Base-by-base conservation (phyloP, 2,797 vertebrate species). In the Anas flavirostris region DNA sequence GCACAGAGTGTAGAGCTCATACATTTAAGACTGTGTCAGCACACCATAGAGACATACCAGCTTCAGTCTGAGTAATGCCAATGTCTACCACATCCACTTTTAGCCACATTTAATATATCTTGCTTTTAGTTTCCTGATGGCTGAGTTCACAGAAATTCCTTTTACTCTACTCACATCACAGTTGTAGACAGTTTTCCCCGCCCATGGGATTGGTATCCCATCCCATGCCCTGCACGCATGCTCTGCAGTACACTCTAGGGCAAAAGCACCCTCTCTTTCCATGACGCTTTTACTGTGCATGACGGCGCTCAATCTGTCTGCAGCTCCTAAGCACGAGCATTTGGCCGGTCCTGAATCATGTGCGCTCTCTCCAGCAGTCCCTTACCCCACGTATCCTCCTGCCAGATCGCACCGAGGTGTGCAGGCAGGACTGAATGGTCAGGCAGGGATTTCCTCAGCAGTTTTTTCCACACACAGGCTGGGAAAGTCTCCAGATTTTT, bases 311-410 rank as follows among this genome's bases (percentile, higher is more conserved):
- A 0, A 43, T 64, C 58, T 81, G 31, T n/a, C 37, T 9, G 26
- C 0, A 0, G 66, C 9, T 80, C 52, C n/a, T 0, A 0, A 64
- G 13, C 1, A 1, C 16, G 1, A 2, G 37, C 0, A 0, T 8
- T 46, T 17, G 50, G 68, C 64, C 3, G 4, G 62, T 0, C 4
- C 33, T 37, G 76, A 63, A 44, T 41, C 53, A 63, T 0, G 0
- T 1, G 0, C 25, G 18, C 1, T 3, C 19, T 41, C 0, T 0
- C 35, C 41, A 62, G 50, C 52, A 1, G 2, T 15, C 22, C 29
- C 12, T 16, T 48, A 33, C 58, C 31, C 58, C 23, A 44, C 8
- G 25, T 25, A 8, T 0, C 23, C 4, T 7, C 35, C 31, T 69
- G 35, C 48, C 73, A 86, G 82, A 58, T 29, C 31, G 39, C 46